Evolutionary conservation across 2,797 vertebrate species (phyloP), one percentile per base, ranked within the genome.

Genomic region (Staurois parvus): DNA sequence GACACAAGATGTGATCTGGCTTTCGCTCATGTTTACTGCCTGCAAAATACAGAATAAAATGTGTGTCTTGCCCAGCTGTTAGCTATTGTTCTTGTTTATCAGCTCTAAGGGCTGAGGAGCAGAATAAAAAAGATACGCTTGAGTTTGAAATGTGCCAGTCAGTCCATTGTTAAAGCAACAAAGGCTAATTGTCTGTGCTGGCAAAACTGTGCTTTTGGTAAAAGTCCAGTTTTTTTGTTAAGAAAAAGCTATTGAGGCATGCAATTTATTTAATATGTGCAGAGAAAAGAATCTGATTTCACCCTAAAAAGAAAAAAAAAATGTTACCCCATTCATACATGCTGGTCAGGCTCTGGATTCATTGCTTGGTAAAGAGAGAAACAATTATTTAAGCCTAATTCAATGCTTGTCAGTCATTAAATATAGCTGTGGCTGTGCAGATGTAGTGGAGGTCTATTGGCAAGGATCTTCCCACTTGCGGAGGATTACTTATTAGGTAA

Each of bases 201-300:
- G 94, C 93, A 95, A 94, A 83, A 94, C 94, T 94, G 93, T 94
- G 85, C 85, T 95, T 92, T 94, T 95, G 95, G 95, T 93, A 93
- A 94, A 91, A 93, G 94, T 94, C 95, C 95, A 95, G 94, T 94
- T 95, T 95, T n/a, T 95, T 87, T 87, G 85, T 87, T 94, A 93
- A 95, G 95, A 95, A 95, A 66, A 94, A 95, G 94, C 95, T 94
- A 94, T 94, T 95, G 94, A 95, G 95, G 94, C 95, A 93, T 94
- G 94, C 95, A 93, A 94, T 95, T 94, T 95, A 94, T 95, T 94
- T 95, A 94, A 95, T 95, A 93, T 93, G 94, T 93, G 93, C 93
- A 92, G 91, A 93, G 92, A 93, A 92, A 92, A 92, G 92, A 92
- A 90, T 94, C 92, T 92, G 91, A 94, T 94, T 94, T 93, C 93